A percentile compares a stretch with the other conserved stretches of the same genome.
Evolutionary conservation across 2,797 vertebrate species (phyloP).

Genomic region (Brachymystax lenok): DNA sequence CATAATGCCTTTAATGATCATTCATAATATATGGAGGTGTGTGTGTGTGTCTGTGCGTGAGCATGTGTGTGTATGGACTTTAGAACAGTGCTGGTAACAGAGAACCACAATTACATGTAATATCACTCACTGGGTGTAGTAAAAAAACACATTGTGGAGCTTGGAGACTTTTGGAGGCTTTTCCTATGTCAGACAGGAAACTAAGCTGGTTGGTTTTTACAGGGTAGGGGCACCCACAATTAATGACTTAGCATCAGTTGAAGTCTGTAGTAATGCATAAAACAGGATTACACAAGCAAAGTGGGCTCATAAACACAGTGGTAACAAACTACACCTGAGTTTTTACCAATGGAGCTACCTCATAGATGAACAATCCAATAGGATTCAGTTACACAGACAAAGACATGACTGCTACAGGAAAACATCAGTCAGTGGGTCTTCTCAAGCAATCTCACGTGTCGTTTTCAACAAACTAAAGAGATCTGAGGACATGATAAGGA

Average conservation of each 20-base stretch:
- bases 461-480: too few relatives aligned
- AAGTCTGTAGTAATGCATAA: slow-evolving; percentile 64
- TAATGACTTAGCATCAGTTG: slow-evolving; percentile 60
- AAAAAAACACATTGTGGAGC: slow-evolving; percentile 55
- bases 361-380: slow-evolving; percentile 53
- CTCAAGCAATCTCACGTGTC: slow-evolving; percentile 19
- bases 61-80: slow-evolving; percentile 48
- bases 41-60: background rate
- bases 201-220: slow-evolving; percentile 59
- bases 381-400: slow-evolving; percentile 9
- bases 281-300: slow-evolving; percentile 63
- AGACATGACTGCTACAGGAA: background rate
- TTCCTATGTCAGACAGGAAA: slow-evolving; percentile 67
- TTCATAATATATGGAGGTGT: slow-evolving; percentile 49
- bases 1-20: slow-evolving; percentile 68
- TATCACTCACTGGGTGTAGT: slow-evolving; percentile 59
- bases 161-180: slow-evolving; percentile 46
- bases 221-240: slow-evolving; percentile 60
- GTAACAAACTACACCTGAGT: slow-evolving; percentile 65
- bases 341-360: slow-evolving; percentile 55
- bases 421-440: slow-evolving; percentile 23
- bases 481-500: slow-evolving; percentile 15
- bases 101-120: slow-evolving; percentile 61
- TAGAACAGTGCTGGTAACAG: slow-evolving; percentile 55
- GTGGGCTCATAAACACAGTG: slow-evolving; percentile 60